A percentile compares a stretch with the other conserved stretches of the same genome.
Evolutionary conservation across 2,797 vertebrate species (phyloP).

Genomic region (Sebastes cheni): DNA sequence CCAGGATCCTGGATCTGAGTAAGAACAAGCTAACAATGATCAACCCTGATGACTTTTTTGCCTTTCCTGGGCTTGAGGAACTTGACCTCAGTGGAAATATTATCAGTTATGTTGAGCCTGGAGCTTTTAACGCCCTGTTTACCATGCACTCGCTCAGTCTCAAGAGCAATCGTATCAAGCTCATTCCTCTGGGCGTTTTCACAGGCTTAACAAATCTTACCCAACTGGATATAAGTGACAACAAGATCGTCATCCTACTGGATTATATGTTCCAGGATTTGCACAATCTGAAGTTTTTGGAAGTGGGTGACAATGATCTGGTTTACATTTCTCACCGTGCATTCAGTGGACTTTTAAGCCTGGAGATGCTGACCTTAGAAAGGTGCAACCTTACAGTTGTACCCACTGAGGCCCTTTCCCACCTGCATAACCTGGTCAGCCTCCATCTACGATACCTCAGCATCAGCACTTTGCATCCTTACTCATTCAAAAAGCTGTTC

Average conservation of each 20-base stretch:
- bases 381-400: constrained; percentile 97
- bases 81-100: constrained; percentile 98
- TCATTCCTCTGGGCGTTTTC: constrained; percentile 96
- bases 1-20: constrained; percentile 96
- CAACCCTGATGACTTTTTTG: constrained; percentile 93
- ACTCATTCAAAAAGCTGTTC: constrained; percentile 97
- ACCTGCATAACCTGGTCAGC: constrained; percentile 93
- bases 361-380: constrained; percentile 95
- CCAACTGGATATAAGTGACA: constrained; percentile 97
- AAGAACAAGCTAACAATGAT: constrained; percentile 96
- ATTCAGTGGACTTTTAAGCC: constrained; percentile 93
- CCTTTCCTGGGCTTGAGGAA: constrained; percentile 93
- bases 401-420: constrained; percentile 97
- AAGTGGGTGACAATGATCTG: constrained; percentile 98
- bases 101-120: constrained; percentile 94
- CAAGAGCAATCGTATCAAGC: constrained; percentile 97
- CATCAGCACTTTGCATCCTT: constrained; percentile 91
- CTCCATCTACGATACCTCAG: constrained; percentile 95
- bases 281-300: constrained; percentile 93
- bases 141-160: constrained; percentile 94
- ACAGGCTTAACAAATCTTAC: constrained; percentile 95
- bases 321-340: constrained; percentile 98
- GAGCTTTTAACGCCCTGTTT: constrained; percentile 93
- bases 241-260: constrained; percentile 97
- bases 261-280: constrained; percentile 99